Conservation (phyloP, 2,888 invertebrate species). For the Ormyrus nitidulus region DNA sequence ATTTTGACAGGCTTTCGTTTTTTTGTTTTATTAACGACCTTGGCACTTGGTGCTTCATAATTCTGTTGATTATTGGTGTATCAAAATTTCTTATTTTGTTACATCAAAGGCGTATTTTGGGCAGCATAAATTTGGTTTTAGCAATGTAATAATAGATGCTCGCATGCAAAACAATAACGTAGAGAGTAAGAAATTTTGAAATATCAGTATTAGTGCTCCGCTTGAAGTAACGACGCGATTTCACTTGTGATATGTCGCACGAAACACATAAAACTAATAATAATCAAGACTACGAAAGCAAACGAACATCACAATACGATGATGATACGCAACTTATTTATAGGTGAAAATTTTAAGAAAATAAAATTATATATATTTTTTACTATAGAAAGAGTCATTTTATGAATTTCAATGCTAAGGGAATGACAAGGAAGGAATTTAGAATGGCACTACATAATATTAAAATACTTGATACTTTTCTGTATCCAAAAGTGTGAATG, state of each 20-base stretch:
- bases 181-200: slow-evolving; percentile 11
- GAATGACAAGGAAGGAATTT: slow-evolving; percentile 8
- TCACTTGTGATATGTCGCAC: slow-evolving; percentile 45
- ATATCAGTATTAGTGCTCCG: slow-evolving; percentile 19
- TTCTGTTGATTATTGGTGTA: slow-evolving; percentile 1
- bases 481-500: slow-evolving; percentile 53
- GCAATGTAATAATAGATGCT: slow-evolving; percentile 1
- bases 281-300: slow-evolving; percentile 13
- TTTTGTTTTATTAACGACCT: slow-evolving; percentile 32
- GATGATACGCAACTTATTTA: slow-evolving; percentile 13
- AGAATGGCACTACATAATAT: slow-evolving; percentile 34
- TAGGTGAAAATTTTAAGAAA: slow-evolving; percentile 15
- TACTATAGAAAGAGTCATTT: slow-evolving; percentile 41
- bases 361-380: slow-evolving; percentile 44
- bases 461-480: slow-evolving; percentile 1
- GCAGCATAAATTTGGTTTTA: not conserved
- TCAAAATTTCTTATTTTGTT: slow-evolving; percentile 17
- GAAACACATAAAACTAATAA: slow-evolving; percentile 33
- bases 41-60: slow-evolving; percentile 69
- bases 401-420: not conserved
- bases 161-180: not conserved
- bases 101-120: not conserved
- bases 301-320: slow-evolving; percentile 18
- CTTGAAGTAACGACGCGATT: slow-evolving; percentile 28
- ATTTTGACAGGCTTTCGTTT: slow-evolving; percentile 33